Evolutionary conservation across 2,888 invertebrate species (phyloP), one percentile per base, ranked within the genome.

Genomic region (Trissolcus brochymenae): DNA sequence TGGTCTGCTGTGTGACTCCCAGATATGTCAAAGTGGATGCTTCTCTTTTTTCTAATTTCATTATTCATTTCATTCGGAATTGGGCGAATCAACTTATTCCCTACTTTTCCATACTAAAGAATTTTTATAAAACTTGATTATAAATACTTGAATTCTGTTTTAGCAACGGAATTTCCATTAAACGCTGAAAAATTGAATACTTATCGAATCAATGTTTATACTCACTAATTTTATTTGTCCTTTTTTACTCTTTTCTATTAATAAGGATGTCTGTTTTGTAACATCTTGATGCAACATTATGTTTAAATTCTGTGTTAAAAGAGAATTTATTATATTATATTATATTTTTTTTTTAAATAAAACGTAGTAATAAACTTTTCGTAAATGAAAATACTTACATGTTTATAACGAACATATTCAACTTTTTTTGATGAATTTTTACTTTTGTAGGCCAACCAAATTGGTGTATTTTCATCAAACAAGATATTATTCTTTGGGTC

Each of bases 41-140:
- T 29, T 54, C 54, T 6, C 14, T 54, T 54, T 54, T 29, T 25
- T 54, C 54, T 54, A 35, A 29, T n/a, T 25, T 54, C 54, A 29
- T 54, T 25, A n/a, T 54, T 25, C 3, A 54, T n/a, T 7, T 14
- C 0, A n/a, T 54, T 25, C 6, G 54, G 29, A 13, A 54, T 35
- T 4, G 54, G 54, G 14, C 35, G 14, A 14, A 54, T 54, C 14
- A n/a, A n/a, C 14, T 25, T n/a, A n/a, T 54, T 9, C 2, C 29
- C 29, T 21, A 54, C n/a, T 13, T 25, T 29, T 29, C 54, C 54
- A 54, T 54, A n/a, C 54, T 54, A 19, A 19, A 19, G 19, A 19
- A 19, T 19, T 19, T 19, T 19, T 2, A 19, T 19, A 19, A 19
- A 19, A 19, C 19, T 19, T 19, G 1, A 19, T 19, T 19, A 19